A percentile compares a stretch with the other conserved stretches of the same genome.
Evolutionary conservation across 23 tunicate genomes (phyloP).

Genomic region (Trididemnum nubilum): DNA sequence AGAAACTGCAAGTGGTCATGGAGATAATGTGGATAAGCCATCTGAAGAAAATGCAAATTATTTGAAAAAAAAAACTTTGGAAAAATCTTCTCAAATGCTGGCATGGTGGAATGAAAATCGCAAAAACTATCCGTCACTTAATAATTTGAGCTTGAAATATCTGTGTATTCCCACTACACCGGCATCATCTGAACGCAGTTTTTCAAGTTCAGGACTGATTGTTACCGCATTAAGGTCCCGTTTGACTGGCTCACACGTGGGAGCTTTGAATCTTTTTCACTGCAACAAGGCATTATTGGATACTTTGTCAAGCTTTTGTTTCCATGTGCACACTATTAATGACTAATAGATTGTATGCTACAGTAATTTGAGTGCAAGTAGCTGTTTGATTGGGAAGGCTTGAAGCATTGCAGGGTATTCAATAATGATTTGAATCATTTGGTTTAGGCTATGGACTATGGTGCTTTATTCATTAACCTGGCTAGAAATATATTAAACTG

Average conservation of each 20-base stretch:
- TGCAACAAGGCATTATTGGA: slow-evolving; percentile 21
- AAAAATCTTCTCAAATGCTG: not conserved
- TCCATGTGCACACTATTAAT: not conserved
- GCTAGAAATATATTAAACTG: too few species aligned
- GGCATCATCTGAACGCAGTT: slow-evolving; percentile 32
- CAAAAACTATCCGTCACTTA: not conserved
- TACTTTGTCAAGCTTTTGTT: not conserved
- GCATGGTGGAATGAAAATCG: not conserved
- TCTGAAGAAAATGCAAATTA: not conserved
- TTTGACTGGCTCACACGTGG: slow-evolving; percentile 15
- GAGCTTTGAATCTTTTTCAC: slow-evolving; percentile 11
- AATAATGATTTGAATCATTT: too few species aligned
- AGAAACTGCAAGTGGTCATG: not conserved
- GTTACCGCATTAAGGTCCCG: slow-evolving; percentile 15
- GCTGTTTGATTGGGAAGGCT: too few species aligned
- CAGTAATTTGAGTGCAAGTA: too few species aligned
- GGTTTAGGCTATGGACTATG: too few species aligned
- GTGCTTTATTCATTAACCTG: too few species aligned
- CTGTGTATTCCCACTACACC: slow-evolving; percentile 16
- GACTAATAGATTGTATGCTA: not conserved
- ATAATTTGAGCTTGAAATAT: not conserved
- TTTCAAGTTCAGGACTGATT: slow-evolving; percentile 30
- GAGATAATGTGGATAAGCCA: not conserved
- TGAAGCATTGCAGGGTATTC: too few species aligned
- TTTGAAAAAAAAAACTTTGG: not conserved